These are phyloP conservation scores for Montipora sp. DNA, from an alignment of 64 coral and sea anemone species.

Conservation along the genomic window DNA sequence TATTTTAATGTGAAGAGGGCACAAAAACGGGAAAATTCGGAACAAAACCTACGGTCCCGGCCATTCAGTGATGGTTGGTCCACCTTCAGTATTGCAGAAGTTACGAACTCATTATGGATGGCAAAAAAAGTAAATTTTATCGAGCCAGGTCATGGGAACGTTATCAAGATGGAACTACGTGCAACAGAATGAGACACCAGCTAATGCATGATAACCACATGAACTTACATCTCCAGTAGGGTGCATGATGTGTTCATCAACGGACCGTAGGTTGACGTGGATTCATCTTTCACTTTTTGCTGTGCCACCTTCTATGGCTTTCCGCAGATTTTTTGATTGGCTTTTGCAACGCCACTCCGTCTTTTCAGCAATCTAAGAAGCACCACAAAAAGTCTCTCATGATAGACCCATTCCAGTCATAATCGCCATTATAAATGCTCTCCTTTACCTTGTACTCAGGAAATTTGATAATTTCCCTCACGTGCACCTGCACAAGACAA, in stretches of 20 bases:
- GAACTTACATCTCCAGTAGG: conserved; percentile 36
- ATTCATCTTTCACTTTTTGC: conserved; percentile 41
- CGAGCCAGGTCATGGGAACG: neutral
- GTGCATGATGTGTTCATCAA: neutral
- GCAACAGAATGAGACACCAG: no score
- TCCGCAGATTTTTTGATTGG: conserved; percentile 27
- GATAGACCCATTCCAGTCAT: no score
- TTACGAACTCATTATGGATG: neutral
- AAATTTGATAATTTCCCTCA: conserved; percentile 51
- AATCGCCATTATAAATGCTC: no score
- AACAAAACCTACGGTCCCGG: no score
- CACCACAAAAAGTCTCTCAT: neutral
- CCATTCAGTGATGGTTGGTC: no score
- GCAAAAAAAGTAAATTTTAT: neutral
- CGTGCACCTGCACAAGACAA: conserved; percentile 33
- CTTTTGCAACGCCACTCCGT: conserved; percentile 40
- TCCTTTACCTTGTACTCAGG: conserved; percentile 13
- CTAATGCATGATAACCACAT: no score
- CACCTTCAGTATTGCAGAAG: no score
- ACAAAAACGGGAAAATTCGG: no score
- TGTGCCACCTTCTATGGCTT: neutral
- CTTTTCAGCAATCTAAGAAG: conserved; percentile 38
- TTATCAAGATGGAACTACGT: neutral
- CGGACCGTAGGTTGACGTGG: neutral
- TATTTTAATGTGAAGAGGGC: no score